These are phyloP conservation scores for Hesperophylax magnus DNA, from an alignment of 1,140 invertebrate genomes.

Conservation along the genomic window DNA sequence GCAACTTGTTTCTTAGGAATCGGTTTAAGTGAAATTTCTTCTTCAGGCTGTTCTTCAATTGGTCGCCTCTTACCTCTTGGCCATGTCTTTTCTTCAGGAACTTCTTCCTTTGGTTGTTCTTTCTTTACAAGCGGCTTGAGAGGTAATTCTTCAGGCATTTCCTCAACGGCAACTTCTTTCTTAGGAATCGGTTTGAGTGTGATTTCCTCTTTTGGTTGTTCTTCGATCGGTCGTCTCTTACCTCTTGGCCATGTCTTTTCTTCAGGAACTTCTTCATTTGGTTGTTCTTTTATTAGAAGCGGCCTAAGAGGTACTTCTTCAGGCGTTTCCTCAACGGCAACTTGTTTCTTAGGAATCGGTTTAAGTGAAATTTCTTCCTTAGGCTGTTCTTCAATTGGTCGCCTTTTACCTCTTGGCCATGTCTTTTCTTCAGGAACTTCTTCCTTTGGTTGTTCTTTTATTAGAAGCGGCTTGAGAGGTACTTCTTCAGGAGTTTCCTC, in stretches of 20 bases:
- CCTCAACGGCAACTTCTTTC: slow-evolving; percentile 61
- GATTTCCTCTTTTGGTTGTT: no score
- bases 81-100: no score
- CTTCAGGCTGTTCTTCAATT: no score
- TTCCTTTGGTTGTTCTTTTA: slow-evolving; percentile 56
- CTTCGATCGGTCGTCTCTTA: not conserved
- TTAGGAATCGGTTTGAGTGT: no score
- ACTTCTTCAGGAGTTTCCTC: slow-evolving; percentile 59
- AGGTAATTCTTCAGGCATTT: slow-evolving; percentile 35
- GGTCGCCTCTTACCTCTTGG: no score
- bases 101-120: no score
- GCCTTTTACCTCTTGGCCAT: slow-evolving; percentile 65
- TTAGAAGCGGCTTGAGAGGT: slow-evolving; percentile 49
- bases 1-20: no score
- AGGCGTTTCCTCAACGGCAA: slow-evolving; percentile 57
- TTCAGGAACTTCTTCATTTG: slow-evolving; percentile 25
- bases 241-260: no score
- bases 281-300: not conserved
- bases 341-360: slow-evolving; percentile 64
- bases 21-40: no score
- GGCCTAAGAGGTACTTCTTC: slow-evolving; percentile 61
- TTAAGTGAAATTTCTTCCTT: slow-evolving; percentile 69
- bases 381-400: slow-evolving; percentile 63
- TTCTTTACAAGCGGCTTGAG: no score
- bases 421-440: slow-evolving; percentile 65